Base-by-base conservation (phyloP, 2,888 invertebrate genomes). In the Dioctria rufipes region DNA sequence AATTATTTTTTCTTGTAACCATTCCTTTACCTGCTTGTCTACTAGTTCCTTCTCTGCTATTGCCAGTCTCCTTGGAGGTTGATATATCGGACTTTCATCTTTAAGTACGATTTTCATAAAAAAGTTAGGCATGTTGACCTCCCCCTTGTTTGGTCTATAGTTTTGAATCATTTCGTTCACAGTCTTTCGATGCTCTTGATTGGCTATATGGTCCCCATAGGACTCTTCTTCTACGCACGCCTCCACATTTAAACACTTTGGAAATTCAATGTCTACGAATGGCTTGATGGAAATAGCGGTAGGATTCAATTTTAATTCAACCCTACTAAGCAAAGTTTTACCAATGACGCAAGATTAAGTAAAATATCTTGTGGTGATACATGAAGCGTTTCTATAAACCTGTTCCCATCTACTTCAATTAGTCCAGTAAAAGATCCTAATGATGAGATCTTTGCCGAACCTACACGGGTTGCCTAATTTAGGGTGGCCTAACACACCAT, bases 1-100 rank as follows among this genome's bases (percentile, higher is more conserved):
- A 40, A 77, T 49, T 8, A 77, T 77, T 4, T 49, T 61, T 13
- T 77, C 63, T 63, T 46, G 9, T 3, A 77, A 13, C 77, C 60
- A 77, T 42, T 42, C 43, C 3, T n/a, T 5, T 9, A 77, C 49
- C 61, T 77, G 63, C 4, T 40, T 11, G 11, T 63, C 46, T 4
- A 77, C 49, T n/a, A 77, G 6, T 11, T 77, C 77, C 5, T 43
- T 5, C 61, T 77, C 77, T 37, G 46, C 25, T 42, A 11, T 2
- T 13, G 63, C 61, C 8, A 77, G 77, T 77, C 63, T 60, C 25
- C 61, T 40, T 49, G 63, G 77, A 13, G 11, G 3, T n/a, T 11
- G n/a, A 61, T 43, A 63, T 39, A 73, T 54, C 8, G 73, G 51
- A 3, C 4, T 73, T 4, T 54, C 54, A 9, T 73, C 51, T 49